Evolutionary conservation across 2,888 invertebrate species (phyloP).

Genomic region (Icerya purchasi): DNA sequence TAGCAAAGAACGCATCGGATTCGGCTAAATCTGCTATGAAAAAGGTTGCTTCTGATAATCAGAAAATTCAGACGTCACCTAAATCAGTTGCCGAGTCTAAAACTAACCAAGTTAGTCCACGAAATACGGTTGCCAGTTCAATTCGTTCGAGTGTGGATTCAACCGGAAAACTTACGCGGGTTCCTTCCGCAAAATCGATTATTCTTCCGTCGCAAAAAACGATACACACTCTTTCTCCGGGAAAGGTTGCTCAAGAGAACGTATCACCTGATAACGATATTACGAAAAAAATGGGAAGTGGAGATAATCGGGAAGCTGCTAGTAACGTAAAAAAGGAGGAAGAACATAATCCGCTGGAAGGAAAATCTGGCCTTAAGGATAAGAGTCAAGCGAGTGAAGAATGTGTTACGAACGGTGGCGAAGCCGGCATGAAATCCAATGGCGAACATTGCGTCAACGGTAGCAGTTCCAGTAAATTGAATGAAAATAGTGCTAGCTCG

Average conservation of each 20-base stretch:
- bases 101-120: neutral
- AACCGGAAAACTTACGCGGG: constrained; percentile 4
- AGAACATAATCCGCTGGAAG: no score
- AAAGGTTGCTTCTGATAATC: neutral
- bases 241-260: neutral
- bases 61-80: neutral
- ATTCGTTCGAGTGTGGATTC: neutral
- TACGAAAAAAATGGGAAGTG: neutral
- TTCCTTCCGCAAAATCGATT: constrained; percentile 9
- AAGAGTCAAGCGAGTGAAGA: neutral
- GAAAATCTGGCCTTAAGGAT: neutral
- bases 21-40: neutral
- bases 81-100: neutral
- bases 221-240: neutral
- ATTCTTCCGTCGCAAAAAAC: neutral
- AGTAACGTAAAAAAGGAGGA: neutral
- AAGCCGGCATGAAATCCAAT: neutral
- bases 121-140: neutral
- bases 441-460: neutral
- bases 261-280: neutral
- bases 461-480: neutral
- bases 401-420: neutral
- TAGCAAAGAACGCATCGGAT: neutral
- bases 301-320: neutral
- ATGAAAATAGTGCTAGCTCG: neutral